A percentile compares a stretch with the other conserved stretches of the same genome.
Evolutionary conservation across 2,888 invertebrate species (phyloP).

Genomic region (Diadromus collaris): DNA sequence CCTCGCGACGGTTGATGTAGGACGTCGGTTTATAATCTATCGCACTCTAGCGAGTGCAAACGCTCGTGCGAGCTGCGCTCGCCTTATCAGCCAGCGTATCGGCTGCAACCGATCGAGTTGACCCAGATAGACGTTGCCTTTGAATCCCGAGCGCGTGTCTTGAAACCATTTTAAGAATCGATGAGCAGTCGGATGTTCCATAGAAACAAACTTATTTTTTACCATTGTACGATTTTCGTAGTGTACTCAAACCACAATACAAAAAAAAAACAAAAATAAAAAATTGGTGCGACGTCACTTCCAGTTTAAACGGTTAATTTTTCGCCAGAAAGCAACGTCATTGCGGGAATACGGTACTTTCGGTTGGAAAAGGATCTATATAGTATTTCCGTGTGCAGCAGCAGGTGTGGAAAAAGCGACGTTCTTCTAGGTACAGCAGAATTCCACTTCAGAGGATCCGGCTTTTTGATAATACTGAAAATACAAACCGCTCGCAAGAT

Average conservation of each 20-base stretch:
- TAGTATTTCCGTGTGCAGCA: no score
- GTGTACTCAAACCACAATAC: not conserved
- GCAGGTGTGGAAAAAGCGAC: no score
- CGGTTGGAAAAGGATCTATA: no score
- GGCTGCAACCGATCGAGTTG: constrained; percentile 52
- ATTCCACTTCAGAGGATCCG: no score
- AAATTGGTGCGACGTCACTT: no score
- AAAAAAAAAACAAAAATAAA: not conserved
- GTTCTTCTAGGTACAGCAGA: no score
- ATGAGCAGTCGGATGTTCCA: not conserved
- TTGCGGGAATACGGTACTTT: no score
- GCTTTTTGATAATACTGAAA: no score
- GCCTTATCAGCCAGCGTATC: constrained; percentile 55
- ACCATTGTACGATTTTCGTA: not conserved
- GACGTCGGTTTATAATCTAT: constrained; percentile 76
- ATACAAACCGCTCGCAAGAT: no score
- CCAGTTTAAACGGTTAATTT: no score
- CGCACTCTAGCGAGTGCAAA: constrained; percentile 65
- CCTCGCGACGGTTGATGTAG: constrained; percentile 72
- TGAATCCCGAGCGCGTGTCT: not conserved
- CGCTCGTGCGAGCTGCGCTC: constrained; percentile 9
- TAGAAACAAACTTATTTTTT: not conserved
- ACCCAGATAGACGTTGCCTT: constrained; percentile 43
- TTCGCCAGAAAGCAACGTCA: no score
- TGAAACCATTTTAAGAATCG: not conserved